Evolutionary conservation across 2,888 invertebrate genomes (phyloP), one percentile per base, ranked within the genome.

Genomic region (Pelosia muscerda): DNA sequence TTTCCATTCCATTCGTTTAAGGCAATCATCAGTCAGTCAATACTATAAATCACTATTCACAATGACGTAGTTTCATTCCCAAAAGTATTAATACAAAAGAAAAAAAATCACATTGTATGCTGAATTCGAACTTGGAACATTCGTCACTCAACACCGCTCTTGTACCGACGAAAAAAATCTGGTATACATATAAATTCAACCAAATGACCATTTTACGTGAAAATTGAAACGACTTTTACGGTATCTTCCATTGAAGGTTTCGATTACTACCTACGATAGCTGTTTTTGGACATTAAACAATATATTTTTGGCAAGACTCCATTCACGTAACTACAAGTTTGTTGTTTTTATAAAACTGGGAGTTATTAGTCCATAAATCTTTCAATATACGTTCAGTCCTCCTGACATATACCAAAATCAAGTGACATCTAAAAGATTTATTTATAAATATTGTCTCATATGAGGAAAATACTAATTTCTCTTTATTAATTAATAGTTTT

Each of bases 191-290:
- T 79, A 78, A 81, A 79, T 81, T 73, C 69, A 72, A 58, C 65
- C 62, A 75, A 76, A 80, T 76, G 62, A 74, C 72, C 74, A 73
- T 78, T 74, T 83, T 74, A 76, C 69, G 68, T 68, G 65, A 72
- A 76, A 79, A 73, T 74, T 69, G 67, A 73, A 75, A 70, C 63
- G 71, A 78, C 73, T 65, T 68, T 76, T 80, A 71, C 64, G 73
- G 77, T 74, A 72, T 66, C 67, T 74, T 73, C 76, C 73, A 76
- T 76, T 78, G 75, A 70, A 68, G 64, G 71, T 75, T 72, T 78
- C 67, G 66, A 66, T 73, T 81, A 78, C 86, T 85, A 81, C 88
- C 88, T 83, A 86, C 87, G 70, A 71, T 65, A 71, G 80, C 73
- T 76, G 73, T 82, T 82, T 80, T 84, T 82, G 70, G 75, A 74